Percentiles rank a stretch among this genome's conserved stretches.
Conservation (phyloP, 2,113 vertebrate species). For the Phalacrocorax pelagicus region DNA sequence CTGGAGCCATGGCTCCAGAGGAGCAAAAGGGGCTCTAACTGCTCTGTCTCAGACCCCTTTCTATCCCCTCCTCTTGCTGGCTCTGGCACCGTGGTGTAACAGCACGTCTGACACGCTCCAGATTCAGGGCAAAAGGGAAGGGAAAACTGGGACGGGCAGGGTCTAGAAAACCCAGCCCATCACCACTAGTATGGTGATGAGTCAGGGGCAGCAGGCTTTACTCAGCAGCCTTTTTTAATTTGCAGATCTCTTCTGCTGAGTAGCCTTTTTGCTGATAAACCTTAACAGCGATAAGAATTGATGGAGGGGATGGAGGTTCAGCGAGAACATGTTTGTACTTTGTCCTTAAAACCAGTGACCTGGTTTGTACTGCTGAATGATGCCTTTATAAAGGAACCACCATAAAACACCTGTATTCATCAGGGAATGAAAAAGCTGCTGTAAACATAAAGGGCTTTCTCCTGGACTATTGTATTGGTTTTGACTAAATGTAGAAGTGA, state of each 20-base stretch:
- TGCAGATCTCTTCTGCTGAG: background rate
- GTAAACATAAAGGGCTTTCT: background rate
- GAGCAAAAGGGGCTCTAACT: background rate
- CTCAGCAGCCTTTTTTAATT: background rate
- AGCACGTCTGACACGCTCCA: accelerated
- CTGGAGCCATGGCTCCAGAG: background rate
- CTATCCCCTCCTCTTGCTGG: background rate
- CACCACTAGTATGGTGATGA: background rate
- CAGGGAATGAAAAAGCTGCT: background rate
- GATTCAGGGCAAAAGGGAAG: background rate
- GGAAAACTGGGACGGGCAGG: background rate
- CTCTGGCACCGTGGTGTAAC: background rate
- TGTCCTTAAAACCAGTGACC: background rate
- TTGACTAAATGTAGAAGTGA: slow-evolving; percentile 20
- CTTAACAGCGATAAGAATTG: background rate
- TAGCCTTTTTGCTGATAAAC: background rate
- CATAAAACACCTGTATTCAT: background rate
- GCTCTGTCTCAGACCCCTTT: background rate
- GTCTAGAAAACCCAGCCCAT: background rate
- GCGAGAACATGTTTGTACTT: background rate
- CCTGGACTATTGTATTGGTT: background rate
- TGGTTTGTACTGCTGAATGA: background rate
- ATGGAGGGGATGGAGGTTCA: background rate
- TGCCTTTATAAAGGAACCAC: background rate
- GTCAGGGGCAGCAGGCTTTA: background rate